Evolutionary conservation across 2,797 vertebrate species (phyloP).

Genomic region (Zenarchopterus dispar): DNA sequence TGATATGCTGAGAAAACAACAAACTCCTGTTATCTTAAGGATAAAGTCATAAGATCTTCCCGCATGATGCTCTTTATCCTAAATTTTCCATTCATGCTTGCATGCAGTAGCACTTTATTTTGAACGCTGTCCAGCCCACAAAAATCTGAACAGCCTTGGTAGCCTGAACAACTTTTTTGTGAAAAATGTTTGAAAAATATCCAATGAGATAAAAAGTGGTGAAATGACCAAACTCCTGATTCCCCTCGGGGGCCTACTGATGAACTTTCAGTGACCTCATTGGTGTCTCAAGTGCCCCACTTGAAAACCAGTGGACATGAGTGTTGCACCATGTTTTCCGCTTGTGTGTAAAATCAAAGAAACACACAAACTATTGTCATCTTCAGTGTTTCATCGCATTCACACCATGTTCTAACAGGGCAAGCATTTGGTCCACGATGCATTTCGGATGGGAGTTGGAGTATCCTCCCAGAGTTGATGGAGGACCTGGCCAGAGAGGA

Average conservation of each 20-base stretch:
- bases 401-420: no score
- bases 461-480: no score
- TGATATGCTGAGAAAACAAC: constrained; percentile 5
- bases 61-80: constrained; percentile 3
- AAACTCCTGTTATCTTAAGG: constrained; percentile 6
- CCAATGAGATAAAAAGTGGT: constrained; percentile 13
- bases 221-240: constrained; percentile 7
- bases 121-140: no score
- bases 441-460: no score
- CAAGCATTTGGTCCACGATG: no score
- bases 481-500: no score
- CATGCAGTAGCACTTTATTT: no score
- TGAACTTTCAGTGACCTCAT: constrained; percentile 1
- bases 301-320: constrained; percentile 19
- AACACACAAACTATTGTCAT: no score
- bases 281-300: constrained; percentile 4
- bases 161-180: neutral
- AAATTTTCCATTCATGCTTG: no score
- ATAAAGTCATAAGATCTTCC: neutral
- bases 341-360: constrained; percentile 4
- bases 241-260: constrained; percentile 15
- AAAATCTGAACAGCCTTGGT: no score
- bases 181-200: constrained; percentile 11
- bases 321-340: constrained; percentile 3
- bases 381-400: no score